phyloP scores from a whole-genome alignment of 37 sponge, comb jelly and placozoan species.

The Halichondria panicea region DNA sequence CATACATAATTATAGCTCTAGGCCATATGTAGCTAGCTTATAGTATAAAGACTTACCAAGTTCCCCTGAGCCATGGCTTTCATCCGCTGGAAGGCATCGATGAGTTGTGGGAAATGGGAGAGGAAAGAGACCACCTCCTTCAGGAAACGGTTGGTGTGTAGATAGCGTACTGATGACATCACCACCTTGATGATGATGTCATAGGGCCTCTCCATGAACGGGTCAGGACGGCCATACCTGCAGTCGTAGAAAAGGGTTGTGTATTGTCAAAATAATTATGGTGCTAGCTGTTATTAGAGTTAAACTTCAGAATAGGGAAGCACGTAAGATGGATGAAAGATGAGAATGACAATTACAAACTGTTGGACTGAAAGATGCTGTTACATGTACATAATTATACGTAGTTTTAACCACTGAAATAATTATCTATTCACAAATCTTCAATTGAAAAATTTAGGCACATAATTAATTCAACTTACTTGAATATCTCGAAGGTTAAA shows the following conservation, averaged over 20 bases:
- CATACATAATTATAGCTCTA: constrained; percentile 1
- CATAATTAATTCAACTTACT: constrained; percentile 41
- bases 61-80: constrained; percentile 80
- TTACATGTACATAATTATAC: no score
- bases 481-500: constrained; percentile 79
- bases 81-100: constrained; percentile 96
- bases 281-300: no score
- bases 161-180: constrained; percentile 88
- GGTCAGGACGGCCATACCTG: constrained; percentile 85
- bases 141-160: constrained; percentile 98
- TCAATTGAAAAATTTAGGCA: constrained; percentile 2
- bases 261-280: neutral
- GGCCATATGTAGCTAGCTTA: neutral
- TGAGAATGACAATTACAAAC: no score
- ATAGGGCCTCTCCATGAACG: constrained; percentile 61
- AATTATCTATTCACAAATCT: no score
- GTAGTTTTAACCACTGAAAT: neutral
- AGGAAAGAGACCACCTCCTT: constrained; percentile 92
- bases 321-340: no score
- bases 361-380: no score
- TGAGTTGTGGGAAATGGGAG: constrained; percentile 91
- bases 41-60: constrained; percentile 50
- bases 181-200: constrained; percentile 75
- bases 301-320: no score
- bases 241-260: no score